Evolutionary conservation across 2,113 vertebrate species (phyloP).

Genomic region (Malurus alboscapulatus): DNA sequence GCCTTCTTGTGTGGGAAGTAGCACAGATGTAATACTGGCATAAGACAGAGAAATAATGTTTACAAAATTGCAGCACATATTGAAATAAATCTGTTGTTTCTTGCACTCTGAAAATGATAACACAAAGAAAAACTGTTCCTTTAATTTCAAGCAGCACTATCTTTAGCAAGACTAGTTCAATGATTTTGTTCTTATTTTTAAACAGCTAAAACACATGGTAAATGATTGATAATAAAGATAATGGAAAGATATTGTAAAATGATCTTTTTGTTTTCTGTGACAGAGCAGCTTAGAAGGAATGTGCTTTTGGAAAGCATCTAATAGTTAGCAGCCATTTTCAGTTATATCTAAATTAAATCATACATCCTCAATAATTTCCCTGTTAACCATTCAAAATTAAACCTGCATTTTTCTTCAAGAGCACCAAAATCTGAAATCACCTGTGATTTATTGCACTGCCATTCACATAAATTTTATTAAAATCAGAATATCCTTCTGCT

Average conservation of each 20-base stretch:
- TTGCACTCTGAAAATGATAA: constrained; percentile 32
- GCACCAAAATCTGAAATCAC: not conserved
- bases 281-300: constrained; percentile 33
- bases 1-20: not conserved
- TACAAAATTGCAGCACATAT: constrained; percentile 21
- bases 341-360: constrained; percentile 32
- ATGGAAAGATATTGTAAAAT: constrained; percentile 19
- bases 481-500: not conserved
- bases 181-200: constrained; percentile 64
- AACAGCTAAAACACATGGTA: not conserved
- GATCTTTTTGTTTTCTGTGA: constrained; percentile 51
- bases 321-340: constrained; percentile 11
- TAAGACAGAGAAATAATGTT: not conserved
- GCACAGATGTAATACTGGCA: not conserved
- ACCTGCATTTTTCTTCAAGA: not conserved
- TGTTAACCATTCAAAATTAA: not conserved
- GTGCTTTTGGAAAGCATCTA: constrained; percentile 12
- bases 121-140: not conserved
- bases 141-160: constrained; percentile 62
- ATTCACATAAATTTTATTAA: not conserved
- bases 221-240: constrained; percentile 59
- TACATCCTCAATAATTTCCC: not conserved
- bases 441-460: not conserved
- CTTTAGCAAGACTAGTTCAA: constrained; percentile 47
- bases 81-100: not conserved